Conservation (phyloP, 2,888 invertebrate species). For the Apoda limacodes region DNA sequence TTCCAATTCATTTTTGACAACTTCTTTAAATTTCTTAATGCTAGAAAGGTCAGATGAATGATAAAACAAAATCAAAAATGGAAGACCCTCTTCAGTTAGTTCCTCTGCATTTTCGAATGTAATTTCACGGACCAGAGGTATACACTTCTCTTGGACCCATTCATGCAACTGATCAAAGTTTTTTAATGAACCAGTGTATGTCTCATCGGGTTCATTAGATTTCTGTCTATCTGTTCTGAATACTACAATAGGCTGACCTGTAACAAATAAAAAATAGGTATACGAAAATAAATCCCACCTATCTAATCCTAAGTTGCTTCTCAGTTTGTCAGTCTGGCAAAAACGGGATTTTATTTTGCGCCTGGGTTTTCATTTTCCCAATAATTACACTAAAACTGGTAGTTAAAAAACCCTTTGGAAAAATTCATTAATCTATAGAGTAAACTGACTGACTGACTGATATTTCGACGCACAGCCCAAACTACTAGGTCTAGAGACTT, state of each 20-base stretch:
- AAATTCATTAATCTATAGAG: no score
- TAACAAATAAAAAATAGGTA: no score
- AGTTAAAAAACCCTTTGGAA: no score
- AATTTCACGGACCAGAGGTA: slow-evolving; percentile 97
- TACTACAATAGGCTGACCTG: slow-evolving; percentile 83
- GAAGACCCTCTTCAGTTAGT: slow-evolving; percentile 97
- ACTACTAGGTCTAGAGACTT: no score
- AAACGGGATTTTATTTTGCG: no score
- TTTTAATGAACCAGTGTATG: slow-evolving; percentile 78
- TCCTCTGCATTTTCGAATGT: slow-evolving; percentile 99
- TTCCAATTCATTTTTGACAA: slow-evolving; percentile 81
- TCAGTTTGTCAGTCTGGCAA: no score
- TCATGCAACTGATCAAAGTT: slow-evolving; percentile 87
- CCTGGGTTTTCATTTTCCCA: no score
- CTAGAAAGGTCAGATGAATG: slow-evolving; percentile 83
- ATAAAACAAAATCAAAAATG: slow-evolving; percentile 98
- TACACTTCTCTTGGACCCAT: slow-evolving; percentile 94
- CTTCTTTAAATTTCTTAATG: slow-evolving; percentile 86
- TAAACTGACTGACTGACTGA: no score
- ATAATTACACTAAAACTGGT: no score
- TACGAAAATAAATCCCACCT: no score
- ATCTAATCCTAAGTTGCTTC: no score
- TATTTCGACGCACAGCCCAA: no score
- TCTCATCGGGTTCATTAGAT: slow-evolving; percentile 86
- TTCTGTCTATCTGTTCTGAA: slow-evolving; percentile 84